Conservation (phyloP, 2,888 invertebrate genomes). For the Synanthedon andrenaeformis region DNA sequence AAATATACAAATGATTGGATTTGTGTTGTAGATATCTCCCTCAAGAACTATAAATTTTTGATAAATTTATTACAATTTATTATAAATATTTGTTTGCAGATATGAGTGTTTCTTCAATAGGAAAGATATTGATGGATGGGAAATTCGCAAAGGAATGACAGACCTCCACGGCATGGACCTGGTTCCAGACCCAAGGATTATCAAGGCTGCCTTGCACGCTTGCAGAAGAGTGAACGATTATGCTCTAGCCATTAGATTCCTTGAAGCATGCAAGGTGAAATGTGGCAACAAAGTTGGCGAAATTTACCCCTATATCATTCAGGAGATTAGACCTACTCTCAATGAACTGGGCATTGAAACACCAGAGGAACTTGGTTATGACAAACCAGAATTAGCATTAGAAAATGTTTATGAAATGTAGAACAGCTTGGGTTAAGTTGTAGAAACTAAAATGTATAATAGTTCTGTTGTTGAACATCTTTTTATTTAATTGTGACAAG, state of each 20-base stretch:
- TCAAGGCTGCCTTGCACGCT: conserved; percentile 88
- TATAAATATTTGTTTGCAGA: conserved; percentile 41
- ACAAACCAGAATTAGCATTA: conserved; percentile 94
- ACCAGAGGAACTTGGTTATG: conserved; percentile 95
- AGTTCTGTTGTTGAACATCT: conserved; percentile 52
- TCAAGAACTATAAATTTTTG: too few relatives aligned
- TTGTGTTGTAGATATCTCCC: too few relatives aligned
- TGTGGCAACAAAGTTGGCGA: conserved; percentile 80
- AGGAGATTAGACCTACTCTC: conserved; percentile 92
- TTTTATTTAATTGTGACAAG: conserved; percentile 42
- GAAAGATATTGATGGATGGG: conserved; percentile 93
- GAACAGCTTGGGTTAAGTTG: conserved; percentile 35
- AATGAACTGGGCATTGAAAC: conserved; percentile 94
- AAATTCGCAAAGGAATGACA: conserved; percentile 91
- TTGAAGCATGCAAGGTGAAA: conserved; percentile 93
- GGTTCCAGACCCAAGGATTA: conserved; percentile 91
- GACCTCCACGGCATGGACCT: conserved; percentile 90
- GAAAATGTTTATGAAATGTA: conserved; percentile 78
- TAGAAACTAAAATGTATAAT: conserved; percentile 53
- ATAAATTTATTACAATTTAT: too few relatives aligned
- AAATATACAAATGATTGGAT: too few relatives aligned
- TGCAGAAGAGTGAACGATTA: conserved; percentile 95
- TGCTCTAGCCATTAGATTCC: conserved; percentile 90
- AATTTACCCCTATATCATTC: conserved; percentile 88
- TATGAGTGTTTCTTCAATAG: conserved; percentile 88